phyloP scores from a whole-genome alignment of 2,797 vertebrate genomes.

The Catamblyrhynchus diadema region DNA sequence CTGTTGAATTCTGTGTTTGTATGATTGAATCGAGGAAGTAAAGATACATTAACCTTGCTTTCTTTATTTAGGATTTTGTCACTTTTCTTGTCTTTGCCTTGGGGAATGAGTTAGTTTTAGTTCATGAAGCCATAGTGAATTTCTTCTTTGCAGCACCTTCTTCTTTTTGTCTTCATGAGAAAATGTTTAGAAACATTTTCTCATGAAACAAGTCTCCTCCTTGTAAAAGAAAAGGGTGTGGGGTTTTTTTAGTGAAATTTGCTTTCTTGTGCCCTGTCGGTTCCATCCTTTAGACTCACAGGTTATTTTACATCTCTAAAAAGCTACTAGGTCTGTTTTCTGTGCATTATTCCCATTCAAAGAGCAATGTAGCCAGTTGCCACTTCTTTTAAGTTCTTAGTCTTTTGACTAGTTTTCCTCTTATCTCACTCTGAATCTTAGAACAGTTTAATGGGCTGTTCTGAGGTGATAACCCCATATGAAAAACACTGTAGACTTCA shows the following conservation, averaged over 20 bases:
- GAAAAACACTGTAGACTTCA: background rate
- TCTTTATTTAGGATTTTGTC: background rate
- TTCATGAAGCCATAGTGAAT: background rate
- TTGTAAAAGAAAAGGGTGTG: fast-evolving
- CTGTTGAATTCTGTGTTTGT: background rate
- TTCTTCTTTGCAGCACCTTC: background rate
- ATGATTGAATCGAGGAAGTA: background rate
- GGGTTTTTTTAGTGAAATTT: background rate
- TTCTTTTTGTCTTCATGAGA: background rate
- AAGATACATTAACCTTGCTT: background rate
- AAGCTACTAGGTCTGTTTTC: background rate
- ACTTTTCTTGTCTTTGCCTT: background rate
- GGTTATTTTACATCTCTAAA: background rate
- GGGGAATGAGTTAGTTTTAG: background rate
- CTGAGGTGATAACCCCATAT: background rate
- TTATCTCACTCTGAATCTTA: background rate
- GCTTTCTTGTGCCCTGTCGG: background rate
- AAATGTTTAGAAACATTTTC: background rate
- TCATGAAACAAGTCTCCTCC: background rate
- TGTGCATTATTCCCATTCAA: background rate
- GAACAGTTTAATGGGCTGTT: background rate
- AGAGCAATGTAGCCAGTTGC: background rate
- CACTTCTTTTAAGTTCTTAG: background rate
- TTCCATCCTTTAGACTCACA: background rate
- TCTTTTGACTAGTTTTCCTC: background rate